Percentiles rank a stretch among this genome's conserved stretches.
phyloP scores from a whole-genome alignment of 2,888 invertebrate species.

The Polietes domitor region DNA sequence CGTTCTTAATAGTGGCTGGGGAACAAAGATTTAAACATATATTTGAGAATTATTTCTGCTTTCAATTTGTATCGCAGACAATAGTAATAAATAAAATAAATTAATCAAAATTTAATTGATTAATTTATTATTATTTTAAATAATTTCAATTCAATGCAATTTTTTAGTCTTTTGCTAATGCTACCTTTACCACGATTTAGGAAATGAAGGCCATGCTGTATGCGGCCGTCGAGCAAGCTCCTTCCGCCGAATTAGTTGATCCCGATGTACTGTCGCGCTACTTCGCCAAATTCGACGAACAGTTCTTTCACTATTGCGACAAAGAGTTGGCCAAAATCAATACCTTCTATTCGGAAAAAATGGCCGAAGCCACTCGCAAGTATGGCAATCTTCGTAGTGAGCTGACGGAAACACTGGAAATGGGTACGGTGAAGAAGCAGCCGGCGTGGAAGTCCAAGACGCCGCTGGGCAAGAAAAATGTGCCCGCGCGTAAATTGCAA shows the following conservation, averaged over 20 bases:
- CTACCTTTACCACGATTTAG: constrained; percentile 81
- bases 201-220: constrained; percentile 93
- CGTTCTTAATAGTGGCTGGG: too few relatives aligned
- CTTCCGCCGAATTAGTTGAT: constrained; percentile 88
- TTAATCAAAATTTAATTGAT: too few relatives aligned
- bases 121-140: too few relatives aligned
- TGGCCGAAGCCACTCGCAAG: constrained; percentile 93
- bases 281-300: constrained; percentile 91
- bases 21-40: too few relatives aligned
- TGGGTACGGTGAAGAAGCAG: constrained; percentile 79
- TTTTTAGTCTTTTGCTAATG: too few relatives aligned
- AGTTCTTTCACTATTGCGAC: constrained; percentile 92
- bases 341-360: constrained; percentile 93
- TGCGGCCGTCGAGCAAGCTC: constrained; percentile 88
- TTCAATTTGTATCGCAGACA: too few relatives aligned
- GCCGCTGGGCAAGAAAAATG: constrained; percentile 80
- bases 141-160: neutral
- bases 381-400: constrained; percentile 88
- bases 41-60: too few relatives aligned
- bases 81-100: too few relatives aligned
- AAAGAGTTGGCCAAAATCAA: constrained; percentile 93
- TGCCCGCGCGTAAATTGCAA: constrained; percentile 87
- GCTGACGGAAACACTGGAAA: constrained; percentile 82
- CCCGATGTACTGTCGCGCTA: constrained; percentile 86
- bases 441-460: constrained; percentile 79